Evolutionary conservation across 2,797 vertebrate species (phyloP).

Genomic region (Acrocephalus scirpaceus): DNA sequence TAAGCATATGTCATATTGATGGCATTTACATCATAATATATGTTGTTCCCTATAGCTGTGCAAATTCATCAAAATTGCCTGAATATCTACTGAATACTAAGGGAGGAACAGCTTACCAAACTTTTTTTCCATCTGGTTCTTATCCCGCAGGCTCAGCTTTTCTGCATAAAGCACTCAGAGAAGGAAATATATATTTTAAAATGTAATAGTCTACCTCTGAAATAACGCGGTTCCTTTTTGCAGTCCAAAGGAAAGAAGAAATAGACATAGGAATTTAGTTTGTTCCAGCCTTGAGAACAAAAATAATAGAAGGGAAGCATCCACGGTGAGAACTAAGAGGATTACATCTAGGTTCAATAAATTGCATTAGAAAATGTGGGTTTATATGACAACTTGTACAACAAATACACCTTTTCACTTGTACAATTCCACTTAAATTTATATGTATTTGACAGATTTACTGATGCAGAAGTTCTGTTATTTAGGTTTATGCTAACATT

Average conservation of each 20-base stretch:
- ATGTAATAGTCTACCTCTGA: constrained; percentile 27
- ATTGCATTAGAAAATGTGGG: background rate
- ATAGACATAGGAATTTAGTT: background rate
- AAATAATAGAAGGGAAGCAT: background rate
- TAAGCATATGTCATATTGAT: constrained; percentile 79
- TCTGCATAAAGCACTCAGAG: constrained; percentile 51
- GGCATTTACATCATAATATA: constrained; percentile 81
- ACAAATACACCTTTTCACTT: background rate
- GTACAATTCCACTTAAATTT: background rate
- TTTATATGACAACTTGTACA: background rate
- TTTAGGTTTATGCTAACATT: background rate
- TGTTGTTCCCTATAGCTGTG: constrained; percentile 75
- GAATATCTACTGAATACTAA: constrained; percentile 63
- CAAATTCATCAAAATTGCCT: constrained; percentile 73
- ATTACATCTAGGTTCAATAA: background rate
- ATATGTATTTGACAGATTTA: background rate
- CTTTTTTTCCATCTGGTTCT: constrained; percentile 71
- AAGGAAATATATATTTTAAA: constrained; percentile 63
- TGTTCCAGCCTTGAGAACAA: background rate
- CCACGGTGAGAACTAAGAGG: background rate
- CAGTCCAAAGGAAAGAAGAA: background rate
- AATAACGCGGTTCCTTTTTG: background rate
- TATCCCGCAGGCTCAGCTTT: constrained; percentile 70
- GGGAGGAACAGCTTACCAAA: constrained; percentile 67
- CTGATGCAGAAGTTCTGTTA: background rate